A percentile compares a stretch with the other conserved stretches of the same genome.
Conservation (phyloP, 2,797 vertebrate genomes). For the Monodelphis domestica region DNA sequence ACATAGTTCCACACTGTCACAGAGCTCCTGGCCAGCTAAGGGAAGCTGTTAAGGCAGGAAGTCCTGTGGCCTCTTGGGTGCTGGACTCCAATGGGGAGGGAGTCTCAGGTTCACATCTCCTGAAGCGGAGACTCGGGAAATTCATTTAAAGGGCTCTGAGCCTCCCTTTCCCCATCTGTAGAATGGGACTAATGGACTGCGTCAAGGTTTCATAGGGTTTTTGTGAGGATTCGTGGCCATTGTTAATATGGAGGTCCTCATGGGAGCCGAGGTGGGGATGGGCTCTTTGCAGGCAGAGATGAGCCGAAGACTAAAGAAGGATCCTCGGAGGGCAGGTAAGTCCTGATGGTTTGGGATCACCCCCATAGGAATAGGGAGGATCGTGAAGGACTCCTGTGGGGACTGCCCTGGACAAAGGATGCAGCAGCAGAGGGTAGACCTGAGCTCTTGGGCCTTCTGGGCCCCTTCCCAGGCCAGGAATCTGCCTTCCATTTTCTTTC, state of each 20-base stretch:
- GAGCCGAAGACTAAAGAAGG: too few relatives aligned
- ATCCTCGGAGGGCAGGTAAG: background rate
- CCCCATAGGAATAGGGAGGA: too few relatives aligned
- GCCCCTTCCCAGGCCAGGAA: background rate
- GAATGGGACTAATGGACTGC: background rate
- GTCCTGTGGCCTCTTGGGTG: background rate
- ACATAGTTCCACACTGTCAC: too few relatives aligned
- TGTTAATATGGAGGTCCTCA: background rate
- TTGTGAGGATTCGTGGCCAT: background rate
- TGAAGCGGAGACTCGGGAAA: background rate
- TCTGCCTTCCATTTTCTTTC: background rate
- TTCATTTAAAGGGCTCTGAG: background rate
- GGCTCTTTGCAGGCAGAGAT: background rate
- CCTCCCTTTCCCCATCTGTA: background rate
- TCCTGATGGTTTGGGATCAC: background rate
- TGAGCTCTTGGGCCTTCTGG: background rate
- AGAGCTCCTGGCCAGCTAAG: rapidly evolving
- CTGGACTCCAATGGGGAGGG: too few relatives aligned
- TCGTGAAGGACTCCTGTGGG: background rate
- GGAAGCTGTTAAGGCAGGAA: background rate
- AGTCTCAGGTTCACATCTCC: background rate
- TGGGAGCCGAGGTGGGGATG: background rate
- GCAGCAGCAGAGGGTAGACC: too few relatives aligned
- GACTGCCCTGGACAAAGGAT: background rate
- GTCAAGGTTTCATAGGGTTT: background rate